Base-by-base conservation (phyloP, 2,888 invertebrate species). In the Apoda limacodes region DNA sequence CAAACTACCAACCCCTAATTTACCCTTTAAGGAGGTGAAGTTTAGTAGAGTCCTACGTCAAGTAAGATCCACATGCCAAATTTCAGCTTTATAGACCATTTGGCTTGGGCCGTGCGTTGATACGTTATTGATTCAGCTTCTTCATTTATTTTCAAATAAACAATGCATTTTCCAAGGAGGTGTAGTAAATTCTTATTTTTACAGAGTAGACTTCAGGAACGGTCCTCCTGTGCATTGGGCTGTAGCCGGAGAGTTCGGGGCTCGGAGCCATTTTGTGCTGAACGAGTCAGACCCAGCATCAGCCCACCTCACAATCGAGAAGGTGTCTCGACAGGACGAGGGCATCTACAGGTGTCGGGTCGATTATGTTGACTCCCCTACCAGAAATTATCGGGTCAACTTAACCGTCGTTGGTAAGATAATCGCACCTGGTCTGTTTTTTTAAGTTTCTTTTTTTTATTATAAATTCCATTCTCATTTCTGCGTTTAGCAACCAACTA, bases 341-440 rank as follows among this genome's bases (percentile, higher is more conserved):
- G 95, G 94, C 3, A 72, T 92, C 22, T 95, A 93, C 65, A 83
- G 95, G 34, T 95, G 95, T 64, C 83, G 95, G 46, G 90, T 95
- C 43, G 95, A 95, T 76, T 95, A 93, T 59, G 85, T 89, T 38
- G 89, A 93, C 66, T 91, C 93, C 1, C 94, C 94, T 1, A 95
- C 95, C 1, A 85, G 90, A 52, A 95, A 95, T 67, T 92, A 89
- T 55, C 85, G 87, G 55, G 88, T 93, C 55, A 93, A 93, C 61
- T 83, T 95, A 48, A 93, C 92, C 48, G 87, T 95, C 60, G 88
- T 95, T 56, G 93, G 95, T 95, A 71, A 85, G 90, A n/a, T n/a
- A n/a, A n/a, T n/a, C n/a, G n/a, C n/a, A n/a, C n/a, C n/a, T n/a
- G n/a, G n/a, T n/a, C n/a, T n/a, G n/a, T n/a, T n/a, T n/a, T n/a